Percentiles rank a stretch among this genome's conserved stretches.
These are phyloP conservation scores for Puffinus mauretanicus DNA, from an alignment of 2,113 vertebrate genomes.

Conservation along the genomic window DNA sequence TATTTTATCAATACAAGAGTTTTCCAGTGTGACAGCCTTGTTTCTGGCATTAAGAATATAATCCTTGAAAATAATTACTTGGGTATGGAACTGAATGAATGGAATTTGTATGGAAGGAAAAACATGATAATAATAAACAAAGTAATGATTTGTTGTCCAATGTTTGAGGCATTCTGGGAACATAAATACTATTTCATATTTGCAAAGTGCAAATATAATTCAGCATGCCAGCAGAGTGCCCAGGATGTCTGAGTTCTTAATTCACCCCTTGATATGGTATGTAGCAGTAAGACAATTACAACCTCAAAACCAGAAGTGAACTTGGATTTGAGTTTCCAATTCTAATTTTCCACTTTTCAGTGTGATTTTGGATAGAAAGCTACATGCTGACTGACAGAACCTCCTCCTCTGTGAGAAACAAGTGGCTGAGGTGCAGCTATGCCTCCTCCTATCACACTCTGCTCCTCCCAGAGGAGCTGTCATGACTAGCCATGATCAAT, in stretches of 20 bases:
- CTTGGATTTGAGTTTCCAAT: neutral
- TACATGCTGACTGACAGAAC: neutral
- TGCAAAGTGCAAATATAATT: neutral
- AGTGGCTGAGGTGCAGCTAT: neutral
- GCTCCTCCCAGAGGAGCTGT: neutral
- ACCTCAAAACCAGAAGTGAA: neutral
- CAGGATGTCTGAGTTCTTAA: neutral
- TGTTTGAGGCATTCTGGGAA: neutral
- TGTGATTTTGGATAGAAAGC: neutral
- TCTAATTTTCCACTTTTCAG: neutral
- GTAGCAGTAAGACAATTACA: neutral
- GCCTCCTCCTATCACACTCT: neutral
- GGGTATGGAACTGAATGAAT: neutral
- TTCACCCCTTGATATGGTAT: neutral
- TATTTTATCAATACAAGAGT: neutral
- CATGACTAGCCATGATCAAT: neutral
- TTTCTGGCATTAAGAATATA: neutral
- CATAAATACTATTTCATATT: neutral
- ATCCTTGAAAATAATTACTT: neutral
- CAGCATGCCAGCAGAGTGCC: neutral
- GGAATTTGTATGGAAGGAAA: neutral
- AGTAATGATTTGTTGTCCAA: neutral
- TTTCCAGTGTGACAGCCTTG: neutral
- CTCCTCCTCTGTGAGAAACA: neutral
- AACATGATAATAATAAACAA: neutral